phyloP scores from a whole-genome alignment of 2,797 vertebrate species.

The Acanthornis magna region DNA sequence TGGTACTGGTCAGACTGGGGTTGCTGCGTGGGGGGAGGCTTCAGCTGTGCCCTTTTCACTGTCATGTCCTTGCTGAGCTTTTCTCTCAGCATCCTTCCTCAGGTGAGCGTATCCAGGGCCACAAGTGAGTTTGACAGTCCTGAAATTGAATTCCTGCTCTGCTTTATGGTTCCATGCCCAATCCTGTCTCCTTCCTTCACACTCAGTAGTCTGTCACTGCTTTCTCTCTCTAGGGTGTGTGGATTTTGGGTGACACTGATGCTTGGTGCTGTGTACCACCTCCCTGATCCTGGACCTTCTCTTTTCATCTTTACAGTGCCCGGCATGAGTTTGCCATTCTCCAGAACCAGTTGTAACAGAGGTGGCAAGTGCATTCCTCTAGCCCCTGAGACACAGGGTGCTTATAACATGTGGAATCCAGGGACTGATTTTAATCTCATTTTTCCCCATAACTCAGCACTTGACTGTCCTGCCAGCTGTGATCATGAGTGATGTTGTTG shows the following conservation, averaged over 20 bases:
- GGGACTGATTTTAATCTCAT: not conserved
- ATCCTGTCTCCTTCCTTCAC: conserved; percentile 19
- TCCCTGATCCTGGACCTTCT: not conserved
- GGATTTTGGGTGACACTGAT: not conserved
- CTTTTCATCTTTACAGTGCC: not conserved
- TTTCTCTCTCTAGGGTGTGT: not conserved
- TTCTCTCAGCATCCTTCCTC: not conserved
- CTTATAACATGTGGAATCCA: not conserved
- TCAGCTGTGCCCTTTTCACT: not conserved
- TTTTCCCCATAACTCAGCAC: not conserved
- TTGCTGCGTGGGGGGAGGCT: not conserved
- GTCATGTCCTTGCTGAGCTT: not conserved
- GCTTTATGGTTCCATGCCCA: conserved; percentile 13
- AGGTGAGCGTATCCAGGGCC: not conserved
- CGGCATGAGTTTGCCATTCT: not conserved
- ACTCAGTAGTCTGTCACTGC: not conserved
- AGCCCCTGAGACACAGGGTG: not conserved
- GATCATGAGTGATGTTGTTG: not conserved
- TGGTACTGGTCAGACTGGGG: not conserved
- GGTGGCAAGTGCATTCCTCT: not conserved
- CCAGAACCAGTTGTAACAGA: not conserved
- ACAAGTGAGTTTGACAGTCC: conserved; percentile 30
- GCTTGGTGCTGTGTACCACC: not conserved
- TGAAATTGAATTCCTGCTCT: conserved; percentile 48
- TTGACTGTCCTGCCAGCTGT: not conserved